A percentile compares a stretch with the other conserved stretches of the same genome.
These are phyloP conservation scores for Brienomyrus brachyistius DNA, from an alignment of 2,113 vertebrate genomes.

Conservation along the genomic window DNA sequence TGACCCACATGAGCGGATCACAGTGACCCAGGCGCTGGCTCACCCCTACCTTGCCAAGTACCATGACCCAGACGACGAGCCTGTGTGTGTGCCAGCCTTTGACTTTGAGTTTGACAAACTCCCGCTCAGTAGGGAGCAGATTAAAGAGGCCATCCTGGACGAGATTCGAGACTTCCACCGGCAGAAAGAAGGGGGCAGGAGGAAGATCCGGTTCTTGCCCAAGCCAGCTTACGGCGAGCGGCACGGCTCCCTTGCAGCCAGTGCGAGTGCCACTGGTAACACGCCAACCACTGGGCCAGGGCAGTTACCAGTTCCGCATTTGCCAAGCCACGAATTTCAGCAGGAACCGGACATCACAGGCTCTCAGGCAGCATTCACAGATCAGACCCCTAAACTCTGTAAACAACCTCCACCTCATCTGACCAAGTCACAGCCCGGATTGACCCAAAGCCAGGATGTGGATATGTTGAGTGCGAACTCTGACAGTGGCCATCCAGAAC, in stretches of 20 bases:
- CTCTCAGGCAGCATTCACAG: constrained; percentile 30
- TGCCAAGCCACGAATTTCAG: constrained; percentile 26
- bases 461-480: constrained; percentile 87
- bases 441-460: constrained; percentile 56
- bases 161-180: constrained; percentile 85
- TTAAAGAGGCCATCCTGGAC: constrained; percentile 83
- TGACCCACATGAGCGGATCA: constrained; percentile 72
- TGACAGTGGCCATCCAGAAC: constrained; percentile 59
- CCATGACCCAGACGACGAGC: constrained; percentile 85
- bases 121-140: constrained; percentile 68
- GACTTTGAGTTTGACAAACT: constrained; percentile 86
- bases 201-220: constrained; percentile 72
- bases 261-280: background rate
- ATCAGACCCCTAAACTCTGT: constrained; percentile 39
- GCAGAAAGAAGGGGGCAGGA: constrained; percentile 66
- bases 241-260: background rate
- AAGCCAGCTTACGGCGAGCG: constrained; percentile 44
- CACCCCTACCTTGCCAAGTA: constrained; percentile 84
- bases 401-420: constrained; percentile 40
- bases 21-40: constrained; percentile 71
- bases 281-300: background rate
- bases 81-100: constrained; percentile 85
- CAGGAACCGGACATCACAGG: constrained; percentile 37
- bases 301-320: constrained; percentile 21
- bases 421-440: constrained; percentile 42